These are phyloP conservation scores for Conomelus anceps DNA, from an alignment of 2,888 invertebrate species.

Conservation along the genomic window DNA sequence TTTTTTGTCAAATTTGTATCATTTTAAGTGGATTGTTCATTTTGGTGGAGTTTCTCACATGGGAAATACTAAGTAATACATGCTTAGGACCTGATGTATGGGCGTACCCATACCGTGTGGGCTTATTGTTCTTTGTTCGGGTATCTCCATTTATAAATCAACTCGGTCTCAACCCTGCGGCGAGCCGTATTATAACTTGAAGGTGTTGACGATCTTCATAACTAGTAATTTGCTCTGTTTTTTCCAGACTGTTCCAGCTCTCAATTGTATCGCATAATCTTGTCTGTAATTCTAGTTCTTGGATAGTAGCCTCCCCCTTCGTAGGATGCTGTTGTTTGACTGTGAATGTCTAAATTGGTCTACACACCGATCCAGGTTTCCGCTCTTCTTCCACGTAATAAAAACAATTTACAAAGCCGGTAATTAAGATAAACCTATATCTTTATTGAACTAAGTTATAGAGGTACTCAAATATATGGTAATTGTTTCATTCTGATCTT, in stretches of 20 bases:
- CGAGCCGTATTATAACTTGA: not conserved
- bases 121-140: conserved; percentile 12
- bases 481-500: not conserved
- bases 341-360: not conserved
- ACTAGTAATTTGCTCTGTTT: not conserved
- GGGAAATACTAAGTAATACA: not conserved
- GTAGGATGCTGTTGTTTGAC: not conserved
- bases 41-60: not conserved
- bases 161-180: not conserved
- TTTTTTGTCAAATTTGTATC: not conserved
- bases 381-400: not conserved
- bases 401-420: not conserved
- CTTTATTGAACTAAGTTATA: not conserved
- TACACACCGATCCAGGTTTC: not conserved
- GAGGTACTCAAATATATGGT: not conserved
- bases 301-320: not conserved
- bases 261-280: not conserved
- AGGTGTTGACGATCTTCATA: not conserved
- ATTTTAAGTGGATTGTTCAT: not conserved
- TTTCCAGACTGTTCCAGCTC: not conserved
- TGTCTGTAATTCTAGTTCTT: not conserved
- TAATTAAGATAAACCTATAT: not conserved
- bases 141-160: not conserved
- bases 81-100: not conserved
- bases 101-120: not conserved